phyloP scores from a whole-genome alignment of 1,140 invertebrate species.

The Musca vetustissima region DNA sequence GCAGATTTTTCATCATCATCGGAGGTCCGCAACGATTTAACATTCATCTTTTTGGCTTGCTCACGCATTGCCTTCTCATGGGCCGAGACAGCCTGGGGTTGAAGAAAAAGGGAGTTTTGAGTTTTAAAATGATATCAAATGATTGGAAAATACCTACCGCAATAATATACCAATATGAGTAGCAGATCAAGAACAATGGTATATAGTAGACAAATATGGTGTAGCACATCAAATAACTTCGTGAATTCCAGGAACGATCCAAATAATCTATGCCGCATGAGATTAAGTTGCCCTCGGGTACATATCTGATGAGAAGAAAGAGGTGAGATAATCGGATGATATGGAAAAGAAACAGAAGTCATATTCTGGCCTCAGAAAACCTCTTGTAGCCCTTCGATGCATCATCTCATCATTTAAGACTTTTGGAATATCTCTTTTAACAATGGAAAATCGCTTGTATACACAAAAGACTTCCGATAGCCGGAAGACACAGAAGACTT shows the following conservation, averaged over 20 bases:
- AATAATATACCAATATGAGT: constrained; percentile 79
- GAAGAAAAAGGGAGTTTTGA: no score
- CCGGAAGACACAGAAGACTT: no score
- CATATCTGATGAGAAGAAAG: constrained; percentile 65
- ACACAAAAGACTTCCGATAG: no score
- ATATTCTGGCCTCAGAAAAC: no score
- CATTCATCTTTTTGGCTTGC: constrained; percentile 85
- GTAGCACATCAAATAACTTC: constrained; percentile 72
- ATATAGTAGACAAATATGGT: constrained; percentile 72
- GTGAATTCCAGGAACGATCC: constrained; percentile 64
- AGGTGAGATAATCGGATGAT: no score
- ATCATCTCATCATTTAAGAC: no score
- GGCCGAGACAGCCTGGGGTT: constrained; percentile 68
- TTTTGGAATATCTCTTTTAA: no score
- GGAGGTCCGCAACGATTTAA: constrained; percentile 71
- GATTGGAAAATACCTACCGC: constrained; percentile 59
- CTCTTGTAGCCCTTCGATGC: no score
- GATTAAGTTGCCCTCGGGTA: constrained; percentile 86
- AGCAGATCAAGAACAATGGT: constrained; percentile 73
- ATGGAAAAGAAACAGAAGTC: no score
- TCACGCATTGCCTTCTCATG: constrained; percentile 82
- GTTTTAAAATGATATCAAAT: no score
- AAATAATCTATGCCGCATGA: constrained; percentile 85
- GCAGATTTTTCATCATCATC: constrained; percentile 69
- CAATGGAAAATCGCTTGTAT: no score